Base-by-base conservation (phyloP, 2,888 invertebrate species). In the Troides oblongomaculatus region DNA sequence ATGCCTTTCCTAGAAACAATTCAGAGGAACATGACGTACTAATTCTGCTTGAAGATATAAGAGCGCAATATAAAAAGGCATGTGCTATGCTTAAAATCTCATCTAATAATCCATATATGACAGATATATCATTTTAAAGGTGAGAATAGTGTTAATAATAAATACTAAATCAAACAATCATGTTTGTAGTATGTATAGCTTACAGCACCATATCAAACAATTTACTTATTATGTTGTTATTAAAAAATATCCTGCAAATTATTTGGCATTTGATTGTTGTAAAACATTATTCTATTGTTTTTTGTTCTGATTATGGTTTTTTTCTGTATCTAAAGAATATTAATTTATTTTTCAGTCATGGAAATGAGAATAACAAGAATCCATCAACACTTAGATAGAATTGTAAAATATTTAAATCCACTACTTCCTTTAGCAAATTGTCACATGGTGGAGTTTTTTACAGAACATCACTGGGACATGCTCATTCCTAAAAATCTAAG, bases 371-470 rank as follows among this genome's bases (percentile, higher is more conserved):
- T 85, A 63, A 72, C 71, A 1, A 84, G 77, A 72, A 72, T 92
- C 0, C 79, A 74, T 10, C 73, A 80, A 61, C 88, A 93, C 64
- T 81, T 95, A 39, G 93, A 94, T 68, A 80, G 84, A 3, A 85
- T 94, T 17, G 80, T 94, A 0, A 78, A 83, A 17, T 96, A 94
- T 83, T 82, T 97, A 25, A 86, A 92, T 25, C 94, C 94, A 0
- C 87, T 94, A 59, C 84, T 95, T 72, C 92, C 94, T 0, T 84
- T 97, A 43, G 94, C 95, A 0, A 96, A 97, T 82, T 95, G 96
- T 75, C 97, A 97, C 81, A 95, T 97, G 94, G 96, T 92, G 0
- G 91, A 92, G 72, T 90, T 90, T 70, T 75, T 97, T 62, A 95
- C 95, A 0, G 89, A 95, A 14, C 87, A 94, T 61, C 94, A 95